Evolutionary conservation across 2,888 invertebrate genomes (phyloP).

Genomic region (Crioceris asparagi): DNA sequence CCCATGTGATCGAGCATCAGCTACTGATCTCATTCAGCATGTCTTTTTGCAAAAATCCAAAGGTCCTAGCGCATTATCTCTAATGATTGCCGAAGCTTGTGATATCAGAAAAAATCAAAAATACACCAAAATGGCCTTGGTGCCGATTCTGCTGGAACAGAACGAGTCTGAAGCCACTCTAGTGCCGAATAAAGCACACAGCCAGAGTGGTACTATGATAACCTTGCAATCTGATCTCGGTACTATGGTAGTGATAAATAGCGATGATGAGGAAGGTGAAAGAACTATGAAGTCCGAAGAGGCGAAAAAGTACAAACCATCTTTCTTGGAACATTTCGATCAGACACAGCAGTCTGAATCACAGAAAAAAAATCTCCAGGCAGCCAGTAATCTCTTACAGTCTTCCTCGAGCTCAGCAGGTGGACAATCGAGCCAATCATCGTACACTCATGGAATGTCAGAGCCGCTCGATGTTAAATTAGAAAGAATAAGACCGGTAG

Average conservation of each 20-base stretch:
- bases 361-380: neutral
- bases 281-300: slow-evolving; percentile 82
- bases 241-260: slow-evolving; percentile 88
- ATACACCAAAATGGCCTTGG: slow-evolving; percentile 47
- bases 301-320: slow-evolving; percentile 78
- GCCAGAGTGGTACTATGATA: slow-evolving; percentile 43
- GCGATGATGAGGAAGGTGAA: slow-evolving; percentile 66
- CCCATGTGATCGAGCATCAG: slow-evolving; percentile 90
- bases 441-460: slow-evolving; percentile 10
- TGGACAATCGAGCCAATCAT: slow-evolving; percentile 5
- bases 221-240: slow-evolving; percentile 76
- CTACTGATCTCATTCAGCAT: slow-evolving; percentile 76
- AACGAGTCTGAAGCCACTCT: slow-evolving; percentile 49
- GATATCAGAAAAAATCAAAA: slow-evolving; percentile 81
- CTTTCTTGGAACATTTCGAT: slow-evolving; percentile 92
- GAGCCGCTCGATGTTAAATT: slow-evolving; percentile 23
- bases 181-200: slow-evolving; percentile 43
- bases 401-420: slow-evolving; percentile 2
- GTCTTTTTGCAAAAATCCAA: slow-evolving; percentile 72
- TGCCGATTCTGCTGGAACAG: slow-evolving; percentile 27
- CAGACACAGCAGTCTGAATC: slow-evolving; percentile 68
- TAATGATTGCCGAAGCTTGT: slow-evolving; percentile 89
- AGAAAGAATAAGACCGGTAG: slow-evolving; percentile 22
- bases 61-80: slow-evolving; percentile 71
- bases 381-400: neutral